Evolutionary conservation across 1,140 invertebrate species (phyloP).

Genomic region (Heliothis subflexa): DNA sequence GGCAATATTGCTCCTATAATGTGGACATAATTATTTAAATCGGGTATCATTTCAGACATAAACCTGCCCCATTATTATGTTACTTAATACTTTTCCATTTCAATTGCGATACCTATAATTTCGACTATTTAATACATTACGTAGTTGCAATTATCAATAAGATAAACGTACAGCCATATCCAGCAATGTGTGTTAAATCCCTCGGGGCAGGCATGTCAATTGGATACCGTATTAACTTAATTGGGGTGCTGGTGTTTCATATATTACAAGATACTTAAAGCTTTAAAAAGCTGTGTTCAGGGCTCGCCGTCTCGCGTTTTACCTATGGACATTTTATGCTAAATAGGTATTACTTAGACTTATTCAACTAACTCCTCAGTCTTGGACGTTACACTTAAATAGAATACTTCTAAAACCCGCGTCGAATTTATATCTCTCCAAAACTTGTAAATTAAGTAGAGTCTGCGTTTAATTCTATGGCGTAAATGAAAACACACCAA

Average conservation of each 20-base stretch:
- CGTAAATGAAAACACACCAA: slow-evolving; percentile 65
- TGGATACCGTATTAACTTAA: no score
- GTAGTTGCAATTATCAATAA: no score
- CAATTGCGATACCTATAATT: no score
- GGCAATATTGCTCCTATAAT: no score
- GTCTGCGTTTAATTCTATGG: slow-evolving; percentile 68
- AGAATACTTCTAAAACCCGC: slow-evolving; percentile 85
- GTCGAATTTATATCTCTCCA: slow-evolving; percentile 74
- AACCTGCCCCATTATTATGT: no score
- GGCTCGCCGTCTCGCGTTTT: slow-evolving; percentile 69
- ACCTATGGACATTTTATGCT: slow-evolving; percentile 85
- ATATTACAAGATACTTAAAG: slow-evolving; percentile 36
- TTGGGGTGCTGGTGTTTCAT: slow-evolving; percentile 23
- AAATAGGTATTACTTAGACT: slow-evolving; percentile 84
- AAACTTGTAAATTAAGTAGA: slow-evolving; percentile 66
- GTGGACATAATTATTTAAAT: no score
- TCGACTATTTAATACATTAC: not conserved
- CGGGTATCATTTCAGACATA: no score
- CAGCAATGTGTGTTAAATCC: not conserved
- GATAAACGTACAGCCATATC: not conserved
- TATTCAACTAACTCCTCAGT: slow-evolving; percentile 85
- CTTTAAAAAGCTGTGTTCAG: slow-evolving; percentile 51
- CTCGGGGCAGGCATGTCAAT: no score
- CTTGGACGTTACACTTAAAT: slow-evolving; percentile 86
- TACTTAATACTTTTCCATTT: no score